phyloP scores from a whole-genome alignment of 2,888 invertebrate species.

The Loripinus fragilis region DNA sequence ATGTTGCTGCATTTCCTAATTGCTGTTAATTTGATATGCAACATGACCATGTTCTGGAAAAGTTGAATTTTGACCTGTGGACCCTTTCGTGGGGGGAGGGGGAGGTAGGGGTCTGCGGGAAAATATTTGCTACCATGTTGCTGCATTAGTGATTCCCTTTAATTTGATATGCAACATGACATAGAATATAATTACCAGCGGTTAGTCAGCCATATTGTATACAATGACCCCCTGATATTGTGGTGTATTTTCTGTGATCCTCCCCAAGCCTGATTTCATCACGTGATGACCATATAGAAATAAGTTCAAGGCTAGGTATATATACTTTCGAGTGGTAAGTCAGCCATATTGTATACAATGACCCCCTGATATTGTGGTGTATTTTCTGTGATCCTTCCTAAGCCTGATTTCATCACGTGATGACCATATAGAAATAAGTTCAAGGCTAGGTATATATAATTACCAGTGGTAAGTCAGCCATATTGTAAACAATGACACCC shows the following conservation, averaged over 20 bases:
- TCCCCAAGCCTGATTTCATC: conserved; percentile 95
- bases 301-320: too few species aligned
- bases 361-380: conserved; percentile 97
- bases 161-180: too few species aligned
- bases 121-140: too few species aligned
- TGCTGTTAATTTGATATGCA: too few species aligned
- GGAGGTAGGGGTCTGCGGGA: too few species aligned
- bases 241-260: conserved; percentile 97
- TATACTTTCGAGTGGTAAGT: conserved; percentile 93
- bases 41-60: too few species aligned
- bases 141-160: too few species aligned
- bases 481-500: conserved; percentile 96
- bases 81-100: too few species aligned
- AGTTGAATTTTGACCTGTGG: too few species aligned
- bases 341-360: conserved; percentile 96
- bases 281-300: conserved; percentile 99
- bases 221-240: conserved; percentile 97
- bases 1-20: too few species aligned
- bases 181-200: too few species aligned
- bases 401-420: conserved; percentile 96
- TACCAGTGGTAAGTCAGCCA: conserved; percentile 95
- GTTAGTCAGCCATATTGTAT: conserved; percentile 96
- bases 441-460: too few species aligned
- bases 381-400: conserved; percentile 98
- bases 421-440: conserved; percentile 99